phyloP scores from a whole-genome alignment of 1,140 invertebrate species.

The Proctacanthus coquilletti region DNA sequence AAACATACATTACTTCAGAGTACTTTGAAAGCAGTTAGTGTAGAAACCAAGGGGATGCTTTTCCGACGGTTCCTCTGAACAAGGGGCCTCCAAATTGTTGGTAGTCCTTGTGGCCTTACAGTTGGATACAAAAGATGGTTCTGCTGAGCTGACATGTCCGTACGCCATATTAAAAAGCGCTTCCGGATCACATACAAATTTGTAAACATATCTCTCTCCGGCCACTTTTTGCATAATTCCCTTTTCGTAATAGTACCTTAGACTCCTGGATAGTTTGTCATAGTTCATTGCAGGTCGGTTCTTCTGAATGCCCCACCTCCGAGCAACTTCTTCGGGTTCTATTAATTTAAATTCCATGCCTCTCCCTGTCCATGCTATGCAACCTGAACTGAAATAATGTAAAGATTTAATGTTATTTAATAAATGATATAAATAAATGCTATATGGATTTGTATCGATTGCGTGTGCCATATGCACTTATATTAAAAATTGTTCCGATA shows the following conservation, averaged over 20 bases:
- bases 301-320: slow-evolving; percentile 70
- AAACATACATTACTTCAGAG: too few relatives aligned
- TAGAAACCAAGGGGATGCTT: too few relatives aligned
- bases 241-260: slow-evolving; percentile 94
- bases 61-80: too few relatives aligned
- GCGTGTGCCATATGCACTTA: too few relatives aligned
- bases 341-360: slow-evolving; percentile 91
- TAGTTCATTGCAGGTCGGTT: slow-evolving; percentile 95
- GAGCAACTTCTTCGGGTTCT: slow-evolving; percentile 82
- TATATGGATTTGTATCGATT: too few relatives aligned
- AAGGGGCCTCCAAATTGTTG: too few relatives aligned
- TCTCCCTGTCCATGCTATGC: slow-evolving; percentile 88
- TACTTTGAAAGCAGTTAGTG: too few relatives aligned
- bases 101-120: too few relatives aligned
- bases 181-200: slow-evolving; percentile 89
- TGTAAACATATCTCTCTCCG: slow-evolving; percentile 89
- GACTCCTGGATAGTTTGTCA: slow-evolving; percentile 82
- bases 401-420: too few relatives aligned
- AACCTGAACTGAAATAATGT: slow-evolving; percentile 47
- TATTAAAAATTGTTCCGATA: too few relatives aligned
- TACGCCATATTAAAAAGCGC: slow-evolving; percentile 77
- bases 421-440: too few relatives aligned
- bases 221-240: slow-evolving; percentile 98
- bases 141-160: slow-evolving; percentile 14
- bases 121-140: neutral